phyloP scores from a whole-genome alignment of 2,113 vertebrate species.

The Zapornia atra region DNA sequence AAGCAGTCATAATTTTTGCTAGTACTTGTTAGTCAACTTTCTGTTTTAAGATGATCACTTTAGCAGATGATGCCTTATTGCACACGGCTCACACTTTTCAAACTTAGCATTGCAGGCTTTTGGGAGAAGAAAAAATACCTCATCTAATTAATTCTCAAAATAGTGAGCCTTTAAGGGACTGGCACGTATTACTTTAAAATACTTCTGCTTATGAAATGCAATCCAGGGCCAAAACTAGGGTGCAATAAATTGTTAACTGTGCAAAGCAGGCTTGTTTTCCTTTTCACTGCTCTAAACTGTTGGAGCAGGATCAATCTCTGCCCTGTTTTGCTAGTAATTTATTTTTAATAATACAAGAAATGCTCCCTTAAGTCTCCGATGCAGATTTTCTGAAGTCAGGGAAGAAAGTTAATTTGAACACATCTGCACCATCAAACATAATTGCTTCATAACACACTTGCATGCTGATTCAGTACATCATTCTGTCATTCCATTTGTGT shows the following conservation, averaged over 20 bases:
- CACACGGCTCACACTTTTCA: not conserved
- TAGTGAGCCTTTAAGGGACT: not conserved
- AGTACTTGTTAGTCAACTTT: not conserved
- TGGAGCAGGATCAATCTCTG: slow-evolving; percentile 24
- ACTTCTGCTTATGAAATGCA: not conserved
- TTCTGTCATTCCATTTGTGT: slow-evolving; percentile 18
- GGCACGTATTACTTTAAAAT: not conserved
- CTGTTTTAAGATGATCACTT: not conserved
- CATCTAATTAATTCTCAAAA: not conserved
- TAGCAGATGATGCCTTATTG: not conserved
- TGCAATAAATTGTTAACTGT: not conserved
- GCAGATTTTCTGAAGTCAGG: slow-evolving; percentile 43
- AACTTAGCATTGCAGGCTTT: not conserved
- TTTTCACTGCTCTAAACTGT: slow-evolving; percentile 15
- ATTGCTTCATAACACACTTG: slow-evolving; percentile 36
- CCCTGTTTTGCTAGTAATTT: slow-evolving; percentile 45
- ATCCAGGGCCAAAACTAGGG: not conserved
- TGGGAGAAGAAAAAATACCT: not conserved
- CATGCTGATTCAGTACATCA: slow-evolving; percentile 50
- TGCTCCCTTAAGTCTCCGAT: slow-evolving; percentile 33
- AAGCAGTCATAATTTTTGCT: not conserved
- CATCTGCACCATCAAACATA: slow-evolving; percentile 50
- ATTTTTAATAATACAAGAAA: slow-evolving; percentile 55
- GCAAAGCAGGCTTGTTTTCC: not conserved
- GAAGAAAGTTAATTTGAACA: slow-evolving; percentile 58